Percentiles rank a stretch among this genome's conserved stretches.
Conservation (phyloP, 2,797 vertebrate genomes). For the Brotula barbata region DNA sequence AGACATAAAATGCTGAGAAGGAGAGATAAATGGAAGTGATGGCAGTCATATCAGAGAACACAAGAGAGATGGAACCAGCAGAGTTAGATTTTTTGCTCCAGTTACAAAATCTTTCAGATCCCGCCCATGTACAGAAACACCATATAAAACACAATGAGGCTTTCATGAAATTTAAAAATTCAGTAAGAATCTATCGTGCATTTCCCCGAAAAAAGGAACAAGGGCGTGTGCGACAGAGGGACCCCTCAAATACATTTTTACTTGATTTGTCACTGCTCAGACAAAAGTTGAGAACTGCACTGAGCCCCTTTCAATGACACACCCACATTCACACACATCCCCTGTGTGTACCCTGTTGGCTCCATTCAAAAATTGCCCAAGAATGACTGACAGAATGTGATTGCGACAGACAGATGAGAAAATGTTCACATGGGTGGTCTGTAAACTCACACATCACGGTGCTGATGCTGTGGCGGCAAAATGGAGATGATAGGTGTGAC, state of each 20-base stretch:
- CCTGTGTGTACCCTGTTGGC: conserved; percentile 42
- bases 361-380: conserved; percentile 50
- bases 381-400: conserved; percentile 46
- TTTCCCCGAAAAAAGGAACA: too few species aligned
- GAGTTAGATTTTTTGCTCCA: too few species aligned
- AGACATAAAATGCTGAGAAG: too few species aligned
- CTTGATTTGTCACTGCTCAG: conserved; percentile 25
- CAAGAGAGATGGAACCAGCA: too few species aligned
- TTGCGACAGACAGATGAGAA: conserved; percentile 49
- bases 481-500: conserved; percentile 61
- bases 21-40: too few species aligned
- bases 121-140: too few species aligned
- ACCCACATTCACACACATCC: conserved; percentile 21
- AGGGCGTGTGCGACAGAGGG: too few species aligned
- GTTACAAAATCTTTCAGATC: too few species aligned
- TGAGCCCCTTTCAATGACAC: conserved; percentile 27
- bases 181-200: too few species aligned
- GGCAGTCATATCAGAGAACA: too few species aligned
- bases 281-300: conserved; percentile 23
- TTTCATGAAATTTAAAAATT: too few species aligned
- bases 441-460: conserved; percentile 55
- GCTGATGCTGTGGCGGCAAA: conserved; percentile 50
- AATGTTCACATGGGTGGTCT: conserved; percentile 16
- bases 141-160: too few species aligned
- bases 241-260: conserved; percentile 31